phyloP scores from a whole-genome alignment of 2,888 invertebrate species.

The Argyresthia goedartella region DNA sequence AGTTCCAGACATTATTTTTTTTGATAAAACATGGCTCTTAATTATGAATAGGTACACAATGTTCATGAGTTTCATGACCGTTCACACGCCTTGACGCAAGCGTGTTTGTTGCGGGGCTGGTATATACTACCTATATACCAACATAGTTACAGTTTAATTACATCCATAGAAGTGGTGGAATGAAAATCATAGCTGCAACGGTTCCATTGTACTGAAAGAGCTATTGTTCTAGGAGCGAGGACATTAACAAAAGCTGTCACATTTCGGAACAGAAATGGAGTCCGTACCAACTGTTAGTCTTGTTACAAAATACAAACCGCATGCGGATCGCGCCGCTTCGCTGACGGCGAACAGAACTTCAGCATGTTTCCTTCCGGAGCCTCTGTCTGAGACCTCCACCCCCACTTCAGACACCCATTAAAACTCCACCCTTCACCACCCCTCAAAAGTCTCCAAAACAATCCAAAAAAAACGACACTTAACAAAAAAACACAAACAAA shows the following conservation, averaged over 20 bases:
- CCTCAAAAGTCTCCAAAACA: background rate
- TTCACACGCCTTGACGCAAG: too few relatives aligned
- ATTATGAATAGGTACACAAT: too few relatives aligned
- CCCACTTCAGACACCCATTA: background rate
- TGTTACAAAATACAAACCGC: conserved; percentile 40
- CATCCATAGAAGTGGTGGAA: too few relatives aligned
- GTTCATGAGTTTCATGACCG: too few relatives aligned
- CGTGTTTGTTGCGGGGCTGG: too few relatives aligned
- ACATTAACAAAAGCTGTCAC: conserved; percentile 1
- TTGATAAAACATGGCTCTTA: too few relatives aligned
- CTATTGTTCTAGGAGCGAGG: too few relatives aligned
- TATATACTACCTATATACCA: too few relatives aligned
- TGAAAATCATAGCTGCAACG: too few relatives aligned
- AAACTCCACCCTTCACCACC: conserved; percentile 1
- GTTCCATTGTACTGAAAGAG: too few relatives aligned
- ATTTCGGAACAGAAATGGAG: conserved; percentile 4
- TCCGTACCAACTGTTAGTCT: background rate
- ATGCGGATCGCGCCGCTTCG: conserved; percentile 63
- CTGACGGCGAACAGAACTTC: conserved; percentile 73
- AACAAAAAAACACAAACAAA: conserved; percentile 19
- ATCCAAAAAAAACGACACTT: background rate
- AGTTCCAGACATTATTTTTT: too few relatives aligned
- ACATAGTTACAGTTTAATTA: too few relatives aligned
- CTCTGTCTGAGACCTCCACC: conserved; percentile 13
- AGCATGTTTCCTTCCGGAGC: conserved; percentile 59